Evolutionary conservation across 2,888 invertebrate species (phyloP), one percentile per base, ranked within the genome.

Genomic region (Diogma glabrata): DNA sequence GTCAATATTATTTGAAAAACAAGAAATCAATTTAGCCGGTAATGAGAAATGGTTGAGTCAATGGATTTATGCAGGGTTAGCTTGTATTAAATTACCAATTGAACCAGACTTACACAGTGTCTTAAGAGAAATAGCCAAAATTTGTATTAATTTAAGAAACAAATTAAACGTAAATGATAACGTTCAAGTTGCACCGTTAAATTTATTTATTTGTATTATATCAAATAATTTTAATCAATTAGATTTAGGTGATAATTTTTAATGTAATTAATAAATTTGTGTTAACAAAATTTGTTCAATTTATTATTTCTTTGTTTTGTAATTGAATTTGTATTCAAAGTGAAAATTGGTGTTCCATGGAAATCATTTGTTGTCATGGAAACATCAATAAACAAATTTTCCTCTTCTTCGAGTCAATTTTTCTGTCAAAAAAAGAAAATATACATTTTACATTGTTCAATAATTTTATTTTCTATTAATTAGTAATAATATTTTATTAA

Each of bases 1-100:
- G 23, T 22, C 26, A n/a, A 28, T 14, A 17, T 17, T 10, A 16
- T 26, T 45, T 6, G 8, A 26, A 6, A 46, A 46, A 7, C 6
- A 40, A 16, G 16, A 16, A 30, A 45, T 63, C 16, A 64, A 66
- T 53, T 54, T 66, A 4, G 47, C 55, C 3, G 52, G 51, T n/a
- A 56, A 56, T 1, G 62, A 65, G 28, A 53, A 58, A 5, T 70
- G 70, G 70, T 50, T 69, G 2, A 65, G 66, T 1, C 60, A 60
- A 9, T 70, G 70, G 70, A 54, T 69, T 2, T 70, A 70, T 56
- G 63, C 64, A 3, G 60, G 62, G 2, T 53, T 70, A 19, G 63
- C 62, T 14, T 69, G 69, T 28, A 57, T 70, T 3, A 65, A 66
- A 40, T 53, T 68, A 48, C 70, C 70, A 2, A 53, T 70, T 47